Base-by-base conservation (phyloP, 2,888 invertebrate genomes). In the Agrenia bidenticulata region DNA sequence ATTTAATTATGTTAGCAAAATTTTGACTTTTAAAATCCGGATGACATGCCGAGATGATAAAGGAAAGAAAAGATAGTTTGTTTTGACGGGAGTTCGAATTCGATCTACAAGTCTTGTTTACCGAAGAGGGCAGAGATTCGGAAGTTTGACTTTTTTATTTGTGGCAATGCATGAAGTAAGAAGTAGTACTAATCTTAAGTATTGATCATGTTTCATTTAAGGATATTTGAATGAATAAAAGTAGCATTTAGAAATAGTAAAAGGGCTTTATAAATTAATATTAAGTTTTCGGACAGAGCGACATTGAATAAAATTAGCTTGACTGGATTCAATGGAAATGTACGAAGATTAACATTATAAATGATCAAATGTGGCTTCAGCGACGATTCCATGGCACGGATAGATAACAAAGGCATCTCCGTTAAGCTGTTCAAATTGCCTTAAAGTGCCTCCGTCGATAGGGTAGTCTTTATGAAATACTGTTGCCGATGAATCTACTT, bases 381-480 rank as follows among this genome's bases (percentile, higher is more conserved):
- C 71, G 39, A 69, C 61, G 42, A 76, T 67, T 54, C 69, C 66
- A 27, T 66, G 61, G n/a, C 66, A 23, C 9, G 72, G 61, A 62
- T 78, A 78, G 1, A 78, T 39, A 13, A 77, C 75, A 76, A 77
- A 78, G 0, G 73, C 69, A n/a, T 74, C 73, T 19, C 73, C 70
- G 15, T 37, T 64, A 5, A 55, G 17, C 9, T 21, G 5, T 19
- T 77, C 78, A 67, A 77, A 77, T 60, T 70, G 74, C 55, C 76
- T 58, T 15, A 77, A 58, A 56, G 67, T 67, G n/a, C 76, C 78
- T 17, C 73, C 72, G n/a, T 68, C 23, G 17, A 77, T 65, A 39
- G 61, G 39, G 50, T 66, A 75, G 23, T 71, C 73, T 56, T 67
- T 63, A 54, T 66, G 64, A 53, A 68, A 67, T n/a, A 63, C 61